These are phyloP conservation scores for Neotoxoptera formosana DNA, from an alignment of 1,140 invertebrate species.

Conservation along the genomic window DNA sequence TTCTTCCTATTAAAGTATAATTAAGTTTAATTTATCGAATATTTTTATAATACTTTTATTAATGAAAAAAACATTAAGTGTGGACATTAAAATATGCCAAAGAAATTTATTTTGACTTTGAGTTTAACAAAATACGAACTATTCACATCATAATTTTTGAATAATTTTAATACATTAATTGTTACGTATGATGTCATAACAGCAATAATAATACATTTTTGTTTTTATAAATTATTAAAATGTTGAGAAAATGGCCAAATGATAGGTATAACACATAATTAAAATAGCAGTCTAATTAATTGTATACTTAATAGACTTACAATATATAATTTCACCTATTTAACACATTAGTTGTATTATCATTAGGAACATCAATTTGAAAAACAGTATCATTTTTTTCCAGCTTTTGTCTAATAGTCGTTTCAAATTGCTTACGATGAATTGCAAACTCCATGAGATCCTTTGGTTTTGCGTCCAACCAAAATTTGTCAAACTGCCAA, in stretches of 20 bases:
- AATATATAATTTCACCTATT: constrained; percentile 34
- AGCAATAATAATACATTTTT: constrained; percentile 17
- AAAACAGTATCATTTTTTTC: constrained; percentile 73
- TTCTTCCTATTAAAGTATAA: not conserved
- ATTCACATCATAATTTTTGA: not conserved
- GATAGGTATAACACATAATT: not conserved
- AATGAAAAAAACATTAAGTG: not conserved
- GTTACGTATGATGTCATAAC: not conserved
- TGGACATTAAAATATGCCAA: not conserved
- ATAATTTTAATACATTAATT: constrained; percentile 19
- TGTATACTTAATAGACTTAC: constrained; percentile 31
- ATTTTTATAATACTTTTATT: not conserved
- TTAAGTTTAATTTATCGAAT: not conserved
- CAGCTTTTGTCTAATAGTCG: constrained; percentile 71
- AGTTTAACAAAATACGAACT: not conserved
- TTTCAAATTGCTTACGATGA: constrained; percentile 85
- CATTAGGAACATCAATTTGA: constrained; percentile 76
- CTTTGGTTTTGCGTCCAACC: constrained; percentile 87
- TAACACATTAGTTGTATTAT: constrained; percentile 62
- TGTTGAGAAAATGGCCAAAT: not conserved
- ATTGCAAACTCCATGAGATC: constrained; percentile 95
- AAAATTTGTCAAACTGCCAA: constrained; percentile 92
- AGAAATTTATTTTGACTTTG: not conserved
- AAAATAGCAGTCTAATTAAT: constrained; percentile 29
- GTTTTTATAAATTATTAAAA: constrained; percentile 24